phyloP scores from a whole-genome alignment of 2,113 vertebrate species.

The Sciurus niger region DNA sequence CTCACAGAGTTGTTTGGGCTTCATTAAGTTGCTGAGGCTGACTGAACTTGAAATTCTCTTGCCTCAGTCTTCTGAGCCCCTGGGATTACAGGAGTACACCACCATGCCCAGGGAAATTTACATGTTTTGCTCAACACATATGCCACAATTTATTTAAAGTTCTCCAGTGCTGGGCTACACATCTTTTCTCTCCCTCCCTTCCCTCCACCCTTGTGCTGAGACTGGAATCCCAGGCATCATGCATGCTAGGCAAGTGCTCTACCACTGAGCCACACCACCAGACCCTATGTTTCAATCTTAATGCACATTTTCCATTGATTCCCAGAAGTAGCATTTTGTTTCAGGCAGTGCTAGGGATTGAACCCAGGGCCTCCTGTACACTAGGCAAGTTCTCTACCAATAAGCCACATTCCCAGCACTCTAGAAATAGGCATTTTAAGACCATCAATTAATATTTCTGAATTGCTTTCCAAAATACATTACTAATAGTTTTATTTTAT shows the following conservation, averaged over 20 bases:
- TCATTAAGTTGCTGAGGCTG: no score
- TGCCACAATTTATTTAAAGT: background rate
- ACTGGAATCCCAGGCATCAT: no score
- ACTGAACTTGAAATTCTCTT: no score
- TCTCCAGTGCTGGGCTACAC: background rate
- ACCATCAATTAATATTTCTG: background rate
- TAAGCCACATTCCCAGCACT: background rate
- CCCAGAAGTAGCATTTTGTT: background rate
- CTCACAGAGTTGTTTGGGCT: no score
- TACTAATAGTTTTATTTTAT: slow-evolving; percentile 22
- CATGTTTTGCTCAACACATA: background rate
- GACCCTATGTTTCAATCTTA: background rate
- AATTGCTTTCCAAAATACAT: slow-evolving; percentile 60
- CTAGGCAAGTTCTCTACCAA: background rate
- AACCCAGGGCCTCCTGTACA: no score
- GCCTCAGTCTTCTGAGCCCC: no score
- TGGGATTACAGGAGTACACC: no score
- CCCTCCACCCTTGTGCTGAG: no score
- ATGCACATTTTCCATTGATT: background rate
- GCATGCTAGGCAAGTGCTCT: background rate
- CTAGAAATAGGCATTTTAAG: background rate
- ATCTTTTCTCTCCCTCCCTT: no score
- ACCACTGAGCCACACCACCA: no score
- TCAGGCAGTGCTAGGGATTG: no score
- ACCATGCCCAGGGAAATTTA: background rate